Percentiles rank a stretch among this genome's conserved stretches.
Conservation (phyloP, 2,888 invertebrate genomes). For the Allolobophora icterica region DNA sequence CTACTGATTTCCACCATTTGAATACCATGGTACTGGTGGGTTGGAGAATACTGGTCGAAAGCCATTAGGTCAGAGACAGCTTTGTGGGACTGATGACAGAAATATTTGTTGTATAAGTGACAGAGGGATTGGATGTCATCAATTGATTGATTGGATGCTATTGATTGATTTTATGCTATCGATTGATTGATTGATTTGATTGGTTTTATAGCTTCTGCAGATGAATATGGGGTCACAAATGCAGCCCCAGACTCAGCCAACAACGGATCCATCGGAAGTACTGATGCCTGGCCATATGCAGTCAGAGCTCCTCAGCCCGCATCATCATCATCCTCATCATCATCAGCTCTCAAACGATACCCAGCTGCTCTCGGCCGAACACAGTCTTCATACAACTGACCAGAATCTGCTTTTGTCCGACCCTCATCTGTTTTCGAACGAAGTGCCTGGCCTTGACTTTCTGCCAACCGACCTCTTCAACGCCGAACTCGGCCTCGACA, state of each 20-base stretch:
- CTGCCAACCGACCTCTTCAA: background rate
- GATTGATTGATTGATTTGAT: background rate
- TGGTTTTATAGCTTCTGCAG: background rate
- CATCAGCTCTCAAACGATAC: constrained; percentile 3
- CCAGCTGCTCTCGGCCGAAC: background rate
- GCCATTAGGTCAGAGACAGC: background rate
- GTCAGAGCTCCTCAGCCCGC: background rate
- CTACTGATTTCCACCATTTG: too few species aligned
- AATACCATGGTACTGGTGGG: too few species aligned
- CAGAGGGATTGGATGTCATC: too few species aligned
- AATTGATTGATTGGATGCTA: background rate
- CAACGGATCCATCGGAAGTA: background rate
- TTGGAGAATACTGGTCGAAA: background rate
- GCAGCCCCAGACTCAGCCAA: background rate
- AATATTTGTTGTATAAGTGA: background rate
- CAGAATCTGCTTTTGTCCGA: background rate
- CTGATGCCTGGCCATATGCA: background rate
- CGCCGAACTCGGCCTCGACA: background rate
- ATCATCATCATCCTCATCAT: background rate
- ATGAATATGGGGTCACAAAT: background rate
- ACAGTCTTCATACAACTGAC: background rate
- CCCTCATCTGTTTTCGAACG: background rate
- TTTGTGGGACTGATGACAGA: background rate
- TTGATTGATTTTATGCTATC: too few species aligned
- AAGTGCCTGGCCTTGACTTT: background rate